Conservation (phyloP, 2,888 invertebrate genomes). For the Diploptera punctata region DNA sequence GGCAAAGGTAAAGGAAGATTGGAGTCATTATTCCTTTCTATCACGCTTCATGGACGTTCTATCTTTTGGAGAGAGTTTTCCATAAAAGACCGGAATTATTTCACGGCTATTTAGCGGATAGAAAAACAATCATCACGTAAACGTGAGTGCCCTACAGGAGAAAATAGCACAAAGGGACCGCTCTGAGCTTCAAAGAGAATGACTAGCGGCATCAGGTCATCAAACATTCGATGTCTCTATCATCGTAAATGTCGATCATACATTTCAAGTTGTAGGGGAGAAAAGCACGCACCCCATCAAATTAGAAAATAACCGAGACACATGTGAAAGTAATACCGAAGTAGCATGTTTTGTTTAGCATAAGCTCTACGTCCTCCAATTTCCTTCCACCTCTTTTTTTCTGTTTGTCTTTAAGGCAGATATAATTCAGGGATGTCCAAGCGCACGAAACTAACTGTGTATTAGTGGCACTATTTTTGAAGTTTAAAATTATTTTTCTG, state of each 20-base stretch:
- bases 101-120: constrained; percentile 1
- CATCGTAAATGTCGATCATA: constrained; percentile 16
- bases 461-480: too few relatives aligned
- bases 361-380: neutral
- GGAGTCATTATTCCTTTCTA: neutral
- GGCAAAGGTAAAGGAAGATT: too few relatives aligned
- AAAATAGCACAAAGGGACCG: constrained; percentile 4
- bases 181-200: neutral
- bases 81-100: neutral
- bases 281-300: constrained; percentile 17
- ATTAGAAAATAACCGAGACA: neutral
- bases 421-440: too few relatives aligned
- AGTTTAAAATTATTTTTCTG: too few relatives aligned
- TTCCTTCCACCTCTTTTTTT: neutral
- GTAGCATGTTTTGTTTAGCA: neutral
- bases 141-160: neutral
- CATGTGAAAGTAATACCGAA: constrained; percentile 2
- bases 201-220: constrained; percentile 2
- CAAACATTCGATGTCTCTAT: constrained; percentile 12
- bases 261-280: neutral
- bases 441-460: too few relatives aligned
- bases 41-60: neutral
- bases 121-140: neutral
- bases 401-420: neutral
- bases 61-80: neutral